Evolutionary conservation across 2,113 vertebrate species (phyloP), one percentile per base, ranked within the genome.

Genomic region (Percopsis transmontana): DNA sequence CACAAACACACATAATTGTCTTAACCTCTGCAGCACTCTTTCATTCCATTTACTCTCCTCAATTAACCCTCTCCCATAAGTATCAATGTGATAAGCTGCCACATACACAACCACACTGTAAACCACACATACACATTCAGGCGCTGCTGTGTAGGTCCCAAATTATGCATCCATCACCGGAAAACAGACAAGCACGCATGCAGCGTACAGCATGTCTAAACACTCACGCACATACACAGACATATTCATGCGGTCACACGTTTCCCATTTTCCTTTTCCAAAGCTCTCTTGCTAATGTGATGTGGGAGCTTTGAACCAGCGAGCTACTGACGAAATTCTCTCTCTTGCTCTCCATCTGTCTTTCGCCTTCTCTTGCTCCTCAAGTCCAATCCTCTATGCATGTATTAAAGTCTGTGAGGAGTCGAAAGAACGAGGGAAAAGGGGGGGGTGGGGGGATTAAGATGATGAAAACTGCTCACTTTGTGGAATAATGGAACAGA

Each of bases 41-140:
- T 74, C 62, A 13, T 58, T 62, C 61, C 70, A 55, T 44, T 77
- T 70, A 72, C 79, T 81, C 73, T 74, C 68, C 68, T 70, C 82
- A 81, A 85, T 84, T 80, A 82, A 78, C 77, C 62, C 73, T 55
- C 56, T 70, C 23, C 15, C n/a, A 19, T 20, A 40, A n/a, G n/a
- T n/a, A n/a, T n/a, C n/a, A n/a, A n/a, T n/a, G n/a, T n/a, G n/a
- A n/a, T n/a, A n/a, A n/a, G n/a, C n/a, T n/a, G n/a, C n/a, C 39
- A 40, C 39, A 40, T 10, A 40, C 39, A 40, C 39, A 40, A 1
- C 23, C 21, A 20, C 15, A 27, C 41, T 39, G 33, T 62, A 67
- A 82, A 18, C 63, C 23, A 72, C 64, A 69, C 51, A 65, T 62
- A 74, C 61, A 20, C 51, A 33, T 58, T 23, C n/a, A n/a, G n/a